Percentiles rank a stretch among this genome's conserved stretches.
Conservation (phyloP, 1,140 invertebrate species). For the Cydia splendana region DNA sequence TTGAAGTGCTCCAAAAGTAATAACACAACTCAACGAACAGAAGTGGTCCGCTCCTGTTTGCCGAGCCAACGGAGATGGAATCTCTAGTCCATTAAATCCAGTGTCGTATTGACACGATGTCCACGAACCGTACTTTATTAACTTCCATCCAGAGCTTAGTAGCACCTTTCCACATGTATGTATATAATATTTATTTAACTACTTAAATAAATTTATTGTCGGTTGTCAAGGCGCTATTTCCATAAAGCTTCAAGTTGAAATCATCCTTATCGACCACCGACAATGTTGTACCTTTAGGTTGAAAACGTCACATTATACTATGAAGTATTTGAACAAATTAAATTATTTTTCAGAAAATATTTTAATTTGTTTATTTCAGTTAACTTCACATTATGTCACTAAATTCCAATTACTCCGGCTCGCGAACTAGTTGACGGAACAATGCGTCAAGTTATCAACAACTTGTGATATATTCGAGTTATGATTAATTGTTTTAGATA, state of each 20-base stretch:
- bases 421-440: constrained; percentile 13
- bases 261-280: too few relatives aligned
- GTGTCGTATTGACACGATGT: not conserved
- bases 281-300: too few relatives aligned
- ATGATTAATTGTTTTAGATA: constrained; percentile 28
- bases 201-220: too few relatives aligned
- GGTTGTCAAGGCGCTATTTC: too few relatives aligned
- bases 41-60: not conserved
- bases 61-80: not conserved
- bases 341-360: too few relatives aligned
- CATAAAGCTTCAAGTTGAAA: too few relatives aligned
- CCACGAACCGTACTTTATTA: not conserved
- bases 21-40: too few relatives aligned
- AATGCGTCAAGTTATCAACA: constrained; percentile 21
- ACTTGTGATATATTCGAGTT: constrained; percentile 10
- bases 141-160: not conserved
- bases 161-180: not conserved
- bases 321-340: too few relatives aligned
- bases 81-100: not conserved
- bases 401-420: not conserved
- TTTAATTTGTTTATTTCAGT: too few relatives aligned
- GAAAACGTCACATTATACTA: too few relatives aligned
- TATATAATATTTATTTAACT: too few relatives aligned
- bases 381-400: not conserved
- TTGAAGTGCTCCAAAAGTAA: not conserved